These are phyloP conservation scores for Talpa occidentalis DNA, from an alignment of 2,113 vertebrate species.

Conservation along the genomic window DNA sequence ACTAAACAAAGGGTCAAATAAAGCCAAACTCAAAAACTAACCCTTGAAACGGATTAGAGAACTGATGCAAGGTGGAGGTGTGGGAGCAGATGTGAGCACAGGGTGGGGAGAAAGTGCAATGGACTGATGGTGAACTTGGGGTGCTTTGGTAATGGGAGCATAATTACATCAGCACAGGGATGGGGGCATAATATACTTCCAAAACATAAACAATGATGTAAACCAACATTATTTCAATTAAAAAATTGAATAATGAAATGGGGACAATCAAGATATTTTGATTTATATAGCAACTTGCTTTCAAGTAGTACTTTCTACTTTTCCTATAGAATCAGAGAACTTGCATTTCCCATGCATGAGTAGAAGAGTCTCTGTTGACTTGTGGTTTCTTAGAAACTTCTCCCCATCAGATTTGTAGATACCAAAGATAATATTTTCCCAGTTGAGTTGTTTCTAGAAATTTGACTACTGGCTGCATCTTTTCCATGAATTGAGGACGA, in stretches of 20 bases:
- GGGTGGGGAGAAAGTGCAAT: no score
- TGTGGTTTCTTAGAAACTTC: background rate
- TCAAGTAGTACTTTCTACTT: background rate
- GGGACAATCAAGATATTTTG: background rate
- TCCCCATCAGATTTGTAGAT: background rate
- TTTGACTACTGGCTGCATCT: background rate
- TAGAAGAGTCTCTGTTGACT: background rate
- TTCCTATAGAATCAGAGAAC: background rate
- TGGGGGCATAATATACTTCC: no score
- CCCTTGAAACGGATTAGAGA: no score
- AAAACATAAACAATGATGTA: no score
- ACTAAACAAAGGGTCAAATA: no score
- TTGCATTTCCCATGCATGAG: background rate
- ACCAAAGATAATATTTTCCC: background rate
- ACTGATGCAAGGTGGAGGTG: no score
- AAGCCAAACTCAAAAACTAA: no score
- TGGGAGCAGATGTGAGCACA: no score
- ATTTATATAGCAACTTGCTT: background rate
- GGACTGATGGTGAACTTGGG: no score
- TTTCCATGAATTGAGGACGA: background rate
- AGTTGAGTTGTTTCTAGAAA: background rate
- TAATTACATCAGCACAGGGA: no score
- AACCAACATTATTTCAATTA: no score
- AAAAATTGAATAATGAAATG: background rate
- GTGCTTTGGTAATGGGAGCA: no score